Evolutionary conservation across 2,888 invertebrate species (phyloP), one percentile per base, ranked within the genome.

Genomic region (Himalopsyche kuldschensis): DNA sequence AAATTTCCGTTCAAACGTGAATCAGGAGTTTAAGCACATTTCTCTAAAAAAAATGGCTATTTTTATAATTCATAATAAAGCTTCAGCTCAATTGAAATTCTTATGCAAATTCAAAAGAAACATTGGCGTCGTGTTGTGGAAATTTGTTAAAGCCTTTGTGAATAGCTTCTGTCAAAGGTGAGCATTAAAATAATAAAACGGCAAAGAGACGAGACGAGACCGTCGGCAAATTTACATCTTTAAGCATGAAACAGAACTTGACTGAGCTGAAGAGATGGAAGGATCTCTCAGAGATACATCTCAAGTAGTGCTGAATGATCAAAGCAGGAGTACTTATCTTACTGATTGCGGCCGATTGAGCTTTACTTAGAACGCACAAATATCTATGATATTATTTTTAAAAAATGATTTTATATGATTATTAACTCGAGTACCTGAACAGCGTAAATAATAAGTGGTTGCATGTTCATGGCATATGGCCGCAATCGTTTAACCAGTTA

Each of bases 111-210:
- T 78, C 78, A 82, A 82, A 82, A 46, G 46, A 82, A 82, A 82
- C 78, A 69, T 46, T 55, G 55, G 78, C 30, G 78, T 78, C 77
- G 55, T 82, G 48, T 79, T 77, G 47, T 82, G 69, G 75, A 75
- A 77, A 79, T 75, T 78, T 79, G 83, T 82, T 63, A 78, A 81
- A 81, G 83, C 83, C 83, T 85, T 85, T 75, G 81, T 83, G 85
- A 83, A 85, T 79, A 76, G 83, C 81, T 80, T 55, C 80, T 69
- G 85, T 83, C 83, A 80, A 83, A 85, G 85, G 81, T 78, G 83
- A 78, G 79, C 81, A 85, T 83, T 85, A 81, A 85, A 85, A 85
- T 85, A 81, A 83, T 81, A 85, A 85, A 81, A 85, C 82, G 20
- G 75, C 24, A 24, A n/a, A 81, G 63, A 77, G 81, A 69, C 17